Evolutionary conservation across 2,888 invertebrate genomes (phyloP).

Genomic region (Caenorhabditis wallacei): DNA sequence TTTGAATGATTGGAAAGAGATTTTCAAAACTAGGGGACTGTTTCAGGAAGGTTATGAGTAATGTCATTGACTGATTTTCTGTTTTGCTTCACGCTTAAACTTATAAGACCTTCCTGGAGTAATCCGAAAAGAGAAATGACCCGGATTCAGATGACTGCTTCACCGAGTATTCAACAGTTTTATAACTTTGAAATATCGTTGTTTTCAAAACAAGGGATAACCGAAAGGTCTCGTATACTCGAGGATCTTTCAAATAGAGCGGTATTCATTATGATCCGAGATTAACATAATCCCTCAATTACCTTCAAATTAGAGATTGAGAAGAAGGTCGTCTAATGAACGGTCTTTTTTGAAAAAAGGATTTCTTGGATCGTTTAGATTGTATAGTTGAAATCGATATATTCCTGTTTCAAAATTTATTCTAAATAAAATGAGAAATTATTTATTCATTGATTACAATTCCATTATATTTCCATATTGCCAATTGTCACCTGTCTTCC

Average conservation of each 20-base stretch:
- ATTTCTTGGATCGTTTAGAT: background rate
- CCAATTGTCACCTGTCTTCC: constrained; percentile 24
- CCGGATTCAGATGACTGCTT: constrained; percentile 10
- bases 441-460: background rate
- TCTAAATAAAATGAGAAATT: too few relatives aligned
- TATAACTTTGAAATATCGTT: too few relatives aligned
- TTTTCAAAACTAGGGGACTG: background rate
- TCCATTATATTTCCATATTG: background rate
- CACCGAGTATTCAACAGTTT: background rate
- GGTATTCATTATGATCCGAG: constrained; percentile 19
- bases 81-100: too few relatives aligned
- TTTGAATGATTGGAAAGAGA: background rate
- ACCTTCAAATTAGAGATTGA: constrained; percentile 5
- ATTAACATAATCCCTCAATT: constrained; percentile 39
- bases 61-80: too few relatives aligned
- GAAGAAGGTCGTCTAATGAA: constrained; percentile 1
- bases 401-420: background rate
- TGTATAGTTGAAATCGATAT: background rate
- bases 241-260: too few relatives aligned
- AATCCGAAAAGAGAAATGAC: background rate
- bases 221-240: too few relatives aligned
- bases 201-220: too few relatives aligned
- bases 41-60: too few relatives aligned
- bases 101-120: too few relatives aligned
- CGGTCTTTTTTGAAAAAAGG: background rate